These are phyloP conservation scores for Drosophila mulleri DNA, from an alignment of 2,888 invertebrate genomes.

Conservation along the genomic window DNA sequence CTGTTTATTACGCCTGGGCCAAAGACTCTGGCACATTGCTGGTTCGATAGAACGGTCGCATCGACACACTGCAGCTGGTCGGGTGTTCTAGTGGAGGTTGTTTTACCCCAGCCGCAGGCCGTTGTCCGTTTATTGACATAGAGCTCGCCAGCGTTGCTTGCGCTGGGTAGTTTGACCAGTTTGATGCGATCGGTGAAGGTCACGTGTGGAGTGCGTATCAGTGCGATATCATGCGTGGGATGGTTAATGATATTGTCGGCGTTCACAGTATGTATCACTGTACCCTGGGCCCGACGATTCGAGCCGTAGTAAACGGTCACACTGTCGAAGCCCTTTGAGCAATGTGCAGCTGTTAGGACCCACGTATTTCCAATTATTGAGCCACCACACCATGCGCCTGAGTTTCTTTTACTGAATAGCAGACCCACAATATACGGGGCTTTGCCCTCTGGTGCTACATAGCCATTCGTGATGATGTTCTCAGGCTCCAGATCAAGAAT, in stretches of 20 bases:
- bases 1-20: constrained; percentile 50
- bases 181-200: constrained; percentile 10
- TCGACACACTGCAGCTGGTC: constrained; percentile 54
- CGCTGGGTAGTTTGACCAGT: constrained; percentile 24
- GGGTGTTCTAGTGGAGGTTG: constrained; percentile 59
- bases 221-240: constrained; percentile 54
- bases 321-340: constrained; percentile 22
- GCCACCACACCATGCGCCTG: constrained; percentile 36
- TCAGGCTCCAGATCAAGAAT: constrained; percentile 3
- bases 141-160: constrained; percentile 9
- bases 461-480: constrained; percentile 61
- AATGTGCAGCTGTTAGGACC: constrained; percentile 43
- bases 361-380: constrained; percentile 43
- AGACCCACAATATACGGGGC: constrained; percentile 66
- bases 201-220: constrained; percentile 52
- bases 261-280: constrained; percentile 44
- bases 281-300: constrained; percentile 49
- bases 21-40: constrained; percentile 82
- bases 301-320: constrained; percentile 70
- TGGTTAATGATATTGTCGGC: constrained; percentile 35
- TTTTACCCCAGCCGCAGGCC: constrained; percentile 51
- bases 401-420: constrained; percentile 13
- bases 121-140: constrained; percentile 29
- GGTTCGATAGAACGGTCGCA: constrained; percentile 69
- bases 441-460: constrained; percentile 43